These are phyloP conservation scores for Osmerus eperlanus DNA, from an alignment of 2,113 vertebrate genomes.

Conservation along the genomic window DNA sequence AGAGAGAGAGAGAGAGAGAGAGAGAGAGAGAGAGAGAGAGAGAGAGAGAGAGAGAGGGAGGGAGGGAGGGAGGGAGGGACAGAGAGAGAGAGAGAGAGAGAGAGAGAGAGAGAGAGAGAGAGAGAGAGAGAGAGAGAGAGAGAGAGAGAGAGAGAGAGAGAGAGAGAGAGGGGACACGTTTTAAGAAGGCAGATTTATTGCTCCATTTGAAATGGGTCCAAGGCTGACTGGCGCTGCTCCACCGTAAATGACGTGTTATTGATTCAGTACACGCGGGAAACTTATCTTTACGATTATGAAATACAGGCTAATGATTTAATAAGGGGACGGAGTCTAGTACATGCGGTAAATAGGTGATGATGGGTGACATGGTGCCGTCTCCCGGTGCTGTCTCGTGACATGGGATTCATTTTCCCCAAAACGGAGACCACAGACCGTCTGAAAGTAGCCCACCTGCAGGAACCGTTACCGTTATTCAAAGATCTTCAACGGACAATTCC, in stretches of 20 bases:
- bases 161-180: neutral
- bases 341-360: conserved; percentile 52
- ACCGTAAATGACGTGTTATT: conserved; percentile 47
- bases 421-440: too few species aligned
- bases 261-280: conserved; percentile 36
- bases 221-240: conserved; percentile 33
- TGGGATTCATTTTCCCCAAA: too few species aligned
- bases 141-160: conserved; percentile 19
- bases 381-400: neutral
- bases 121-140: neutral
- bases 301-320: conserved; percentile 57
- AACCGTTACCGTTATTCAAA: too few species aligned
- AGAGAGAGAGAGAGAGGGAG: neutral
- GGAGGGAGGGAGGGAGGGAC: neutral
- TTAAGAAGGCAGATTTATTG: conserved; percentile 12
- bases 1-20: conserved; percentile 17
- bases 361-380: conserved; percentile 24
- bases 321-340: conserved; percentile 48
- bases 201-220: conserved; percentile 28
- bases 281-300: conserved; percentile 54
- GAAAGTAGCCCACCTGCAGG: too few species aligned
- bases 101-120: neutral
- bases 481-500: neutral
- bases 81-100: neutral
- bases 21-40: neutral